Conservation (phyloP, 53 echinoderm and acorn worm genomes). For the Zoroaster sp. region DNA sequence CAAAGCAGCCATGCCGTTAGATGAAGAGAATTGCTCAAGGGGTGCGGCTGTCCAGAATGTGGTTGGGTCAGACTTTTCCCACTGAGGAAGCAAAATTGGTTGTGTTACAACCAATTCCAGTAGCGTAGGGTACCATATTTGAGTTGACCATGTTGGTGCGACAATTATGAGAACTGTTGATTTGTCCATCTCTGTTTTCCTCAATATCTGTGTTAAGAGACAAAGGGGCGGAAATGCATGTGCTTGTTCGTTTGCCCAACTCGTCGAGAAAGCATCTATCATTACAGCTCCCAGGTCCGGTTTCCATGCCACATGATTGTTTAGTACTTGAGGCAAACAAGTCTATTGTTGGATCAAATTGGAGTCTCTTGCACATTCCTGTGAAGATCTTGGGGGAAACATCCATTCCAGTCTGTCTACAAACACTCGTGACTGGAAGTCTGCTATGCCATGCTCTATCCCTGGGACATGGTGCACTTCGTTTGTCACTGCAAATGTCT, state of each 20-base stretch:
- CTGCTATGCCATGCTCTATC: conserved; percentile 17
- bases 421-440: conserved; percentile 40
- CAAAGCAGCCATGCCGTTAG: conserved; percentile 10
- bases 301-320: conserved; percentile 36
- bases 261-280: too few relatives aligned
- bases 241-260: background rate
- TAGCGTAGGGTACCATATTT: conserved; percentile 27
- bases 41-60: conserved; percentile 2
- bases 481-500: background rate
- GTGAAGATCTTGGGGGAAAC: background rate
- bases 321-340: conserved; percentile 40
- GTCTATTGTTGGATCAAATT: conserved; percentile 6
- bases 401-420: conserved; percentile 36
- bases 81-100: conserved; percentile 14
- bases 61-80: background rate
- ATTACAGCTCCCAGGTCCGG: conserved; percentile 16
- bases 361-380: background rate
- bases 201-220: background rate
- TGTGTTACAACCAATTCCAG: conserved; percentile 1
- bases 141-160: conserved; percentile 45
- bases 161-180: conserved; percentile 5
- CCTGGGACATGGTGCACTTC: conserved; percentile 51
- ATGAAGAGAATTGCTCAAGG: background rate
- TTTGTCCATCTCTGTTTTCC: conserved; percentile 8
- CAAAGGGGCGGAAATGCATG: conserved; percentile 59